Percentiles rank a stretch among this genome's conserved stretches.
phyloP scores from a whole-genome alignment of 2,797 vertebrate species.

The Artibeus lituratus region DNA sequence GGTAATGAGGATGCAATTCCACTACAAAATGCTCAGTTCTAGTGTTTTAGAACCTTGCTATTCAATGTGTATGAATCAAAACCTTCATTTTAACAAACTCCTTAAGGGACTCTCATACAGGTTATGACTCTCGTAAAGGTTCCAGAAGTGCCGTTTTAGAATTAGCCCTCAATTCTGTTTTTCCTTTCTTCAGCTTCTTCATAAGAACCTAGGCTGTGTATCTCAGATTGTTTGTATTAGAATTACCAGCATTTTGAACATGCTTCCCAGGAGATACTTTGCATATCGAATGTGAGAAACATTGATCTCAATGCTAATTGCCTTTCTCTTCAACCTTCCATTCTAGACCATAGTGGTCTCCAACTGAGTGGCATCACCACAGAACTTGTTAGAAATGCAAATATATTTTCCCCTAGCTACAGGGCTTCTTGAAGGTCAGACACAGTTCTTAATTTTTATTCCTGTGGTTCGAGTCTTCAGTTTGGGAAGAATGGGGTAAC shows the following conservation, averaged over 20 bases:
- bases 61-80: background rate
- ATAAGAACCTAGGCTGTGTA: background rate
- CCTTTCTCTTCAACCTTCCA: background rate
- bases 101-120: background rate
- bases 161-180: background rate
- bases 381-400: slow-evolving; percentile 1
- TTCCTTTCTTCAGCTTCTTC: background rate
- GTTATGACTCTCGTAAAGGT: background rate
- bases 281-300: background rate
- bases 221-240: background rate
- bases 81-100: background rate
- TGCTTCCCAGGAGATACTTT: background rate
- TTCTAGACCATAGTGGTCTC: background rate
- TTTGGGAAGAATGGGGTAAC: background rate
- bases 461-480: background rate
- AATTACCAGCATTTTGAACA: background rate
- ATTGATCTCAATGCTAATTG: background rate
- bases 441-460: background rate
- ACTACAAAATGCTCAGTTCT: background rate
- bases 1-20: background rate
- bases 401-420: background rate
- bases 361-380: background rate
- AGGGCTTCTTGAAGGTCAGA: background rate
- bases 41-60: background rate
- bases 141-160: background rate